These are phyloP conservation scores for Cebus imitator DNA, from an alignment of 2,113 vertebrate genomes.

Conservation along the genomic window DNA sequence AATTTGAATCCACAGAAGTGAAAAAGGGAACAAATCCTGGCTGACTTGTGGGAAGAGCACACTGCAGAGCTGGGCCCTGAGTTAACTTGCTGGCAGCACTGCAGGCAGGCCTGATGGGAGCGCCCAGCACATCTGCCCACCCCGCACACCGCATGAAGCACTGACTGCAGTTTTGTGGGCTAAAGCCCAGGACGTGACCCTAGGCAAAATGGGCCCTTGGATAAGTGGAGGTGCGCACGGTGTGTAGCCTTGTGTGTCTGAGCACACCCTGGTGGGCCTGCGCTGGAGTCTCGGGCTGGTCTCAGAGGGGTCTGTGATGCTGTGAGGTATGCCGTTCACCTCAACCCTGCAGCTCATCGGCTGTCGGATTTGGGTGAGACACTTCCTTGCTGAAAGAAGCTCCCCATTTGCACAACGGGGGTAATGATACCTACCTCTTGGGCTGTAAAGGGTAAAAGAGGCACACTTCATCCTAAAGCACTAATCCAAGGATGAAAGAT, in stretches of 20 bases:
- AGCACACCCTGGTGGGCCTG: background rate
- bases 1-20: background rate
- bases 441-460: background rate
- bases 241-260: background rate
- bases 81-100: accelerated
- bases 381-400: background rate
- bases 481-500: accelerated
- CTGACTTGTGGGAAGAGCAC: background rate
- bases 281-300: background rate
- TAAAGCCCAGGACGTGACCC: accelerated
- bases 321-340: no score
- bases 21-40: background rate
- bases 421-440: background rate
- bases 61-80: background rate
- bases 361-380: accelerated
- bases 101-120: background rate
- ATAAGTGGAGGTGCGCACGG: no score
- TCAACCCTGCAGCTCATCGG: accelerated
- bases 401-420: background rate
- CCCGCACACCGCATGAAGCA: background rate
- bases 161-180: accelerated
- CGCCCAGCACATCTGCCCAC: background rate
- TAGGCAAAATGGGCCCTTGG: no score
- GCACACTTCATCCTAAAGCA: background rate
- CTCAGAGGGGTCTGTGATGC: background rate